These are phyloP conservation scores for Coregonus sp. DNA, from an alignment of 2,797 vertebrate genomes.

Conservation along the genomic window DNA sequence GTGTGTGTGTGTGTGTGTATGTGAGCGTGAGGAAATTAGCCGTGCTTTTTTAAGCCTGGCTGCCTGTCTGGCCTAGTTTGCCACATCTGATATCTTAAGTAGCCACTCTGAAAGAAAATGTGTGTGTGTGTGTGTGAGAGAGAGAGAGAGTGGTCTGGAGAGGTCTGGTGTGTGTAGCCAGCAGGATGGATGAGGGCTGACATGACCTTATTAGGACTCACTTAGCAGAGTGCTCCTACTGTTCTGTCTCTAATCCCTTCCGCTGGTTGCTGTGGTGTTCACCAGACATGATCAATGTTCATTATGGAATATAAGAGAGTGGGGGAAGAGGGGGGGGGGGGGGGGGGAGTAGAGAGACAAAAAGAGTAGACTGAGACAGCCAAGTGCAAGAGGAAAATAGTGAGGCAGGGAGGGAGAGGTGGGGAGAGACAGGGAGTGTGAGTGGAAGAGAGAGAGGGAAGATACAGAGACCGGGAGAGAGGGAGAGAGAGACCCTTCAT, in stretches of 20 bases:
- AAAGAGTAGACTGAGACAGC: not conserved
- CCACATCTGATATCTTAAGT: constrained; percentile 68
- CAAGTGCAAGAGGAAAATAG: constrained; percentile 12
- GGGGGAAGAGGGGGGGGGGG: constrained; percentile 12
- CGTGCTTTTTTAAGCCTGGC: constrained; percentile 71
- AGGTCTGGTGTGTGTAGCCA: constrained; percentile 39
- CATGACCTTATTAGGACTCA: constrained; percentile 81
- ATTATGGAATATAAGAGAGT: constrained; percentile 49
- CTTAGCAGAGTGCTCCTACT: constrained; percentile 70
- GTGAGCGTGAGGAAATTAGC: constrained; percentile 60
- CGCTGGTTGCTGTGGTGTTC: not conserved
- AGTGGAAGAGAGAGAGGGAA: constrained; percentile 9
- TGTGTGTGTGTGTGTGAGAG: not conserved
- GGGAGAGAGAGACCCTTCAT: not conserved
- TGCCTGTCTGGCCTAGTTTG: constrained; percentile 78
- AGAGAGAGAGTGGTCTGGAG: not conserved
- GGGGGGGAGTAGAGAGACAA: not conserved
- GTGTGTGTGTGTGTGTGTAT: constrained; percentile 38
- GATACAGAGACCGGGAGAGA: not conserved
- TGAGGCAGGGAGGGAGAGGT: constrained; percentile 19
- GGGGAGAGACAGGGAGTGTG: not conserved
- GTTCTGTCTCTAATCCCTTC: constrained; percentile 29
- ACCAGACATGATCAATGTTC: constrained; percentile 41
- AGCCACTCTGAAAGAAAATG: constrained; percentile 29
- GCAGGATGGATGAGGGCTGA: constrained; percentile 77